phyloP scores from a whole-genome alignment of 2,888 invertebrate species.

The Dryocosmus kuriphilus region DNA sequence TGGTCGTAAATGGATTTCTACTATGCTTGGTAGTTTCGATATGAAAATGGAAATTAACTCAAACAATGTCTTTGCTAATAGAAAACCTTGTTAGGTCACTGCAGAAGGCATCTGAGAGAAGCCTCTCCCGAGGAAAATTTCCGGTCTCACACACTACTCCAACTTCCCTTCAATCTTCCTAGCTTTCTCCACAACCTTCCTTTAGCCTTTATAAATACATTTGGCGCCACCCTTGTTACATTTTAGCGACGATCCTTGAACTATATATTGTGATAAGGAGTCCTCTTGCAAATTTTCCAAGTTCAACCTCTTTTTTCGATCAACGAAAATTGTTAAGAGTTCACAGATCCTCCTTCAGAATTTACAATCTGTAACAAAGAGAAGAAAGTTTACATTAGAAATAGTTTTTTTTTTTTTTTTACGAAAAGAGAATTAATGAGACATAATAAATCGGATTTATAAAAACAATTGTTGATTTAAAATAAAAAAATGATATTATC shows the following conservation, averaged over 20 bases:
- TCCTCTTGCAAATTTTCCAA: not conserved
- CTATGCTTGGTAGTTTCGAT: conserved; percentile 37
- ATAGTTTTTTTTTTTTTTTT: not conserved
- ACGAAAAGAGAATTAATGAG: not conserved
- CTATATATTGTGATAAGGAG: not conserved
- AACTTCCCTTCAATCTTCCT: not conserved
- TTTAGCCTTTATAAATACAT: not conserved
- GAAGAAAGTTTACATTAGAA: not conserved
- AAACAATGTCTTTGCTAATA: not conserved
- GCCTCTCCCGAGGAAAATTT: conserved; percentile 2
- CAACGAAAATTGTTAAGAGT: not conserved
- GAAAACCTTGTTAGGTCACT: conserved; percentile 8
- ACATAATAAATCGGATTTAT: no score
- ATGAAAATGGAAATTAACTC: conserved; percentile 12
- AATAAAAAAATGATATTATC: no score
- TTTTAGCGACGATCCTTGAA: not conserved
- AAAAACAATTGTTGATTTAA: no score
- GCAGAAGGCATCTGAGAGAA: conserved; percentile 2
- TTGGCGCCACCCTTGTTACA: conserved; percentile 6
- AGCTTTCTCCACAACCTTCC: not conserved
- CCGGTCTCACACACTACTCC: not conserved
- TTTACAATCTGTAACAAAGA: conserved; percentile 9
- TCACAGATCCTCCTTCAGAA: not conserved
- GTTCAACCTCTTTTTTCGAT: not conserved
- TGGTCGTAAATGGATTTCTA: conserved; percentile 35